Evolutionary conservation across 2,888 invertebrate species (phyloP), one percentile per base, ranked within the genome.

Genomic region (Apotomis betuletana): DNA sequence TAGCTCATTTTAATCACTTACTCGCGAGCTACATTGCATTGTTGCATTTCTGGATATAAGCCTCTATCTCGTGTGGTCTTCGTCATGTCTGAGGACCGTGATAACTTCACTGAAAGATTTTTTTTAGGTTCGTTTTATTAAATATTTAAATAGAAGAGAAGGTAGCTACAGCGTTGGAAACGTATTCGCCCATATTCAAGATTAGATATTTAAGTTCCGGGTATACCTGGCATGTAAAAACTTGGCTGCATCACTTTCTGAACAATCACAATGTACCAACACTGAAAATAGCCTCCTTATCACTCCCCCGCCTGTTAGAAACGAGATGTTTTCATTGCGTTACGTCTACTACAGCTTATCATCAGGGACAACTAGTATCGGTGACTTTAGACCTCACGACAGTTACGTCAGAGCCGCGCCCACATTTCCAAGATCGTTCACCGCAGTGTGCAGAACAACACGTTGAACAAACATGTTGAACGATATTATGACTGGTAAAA

Each of bases 241-340:
- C 67, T 71, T 71, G 67, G 62, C 62, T 8, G 46, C 9, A 52
- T 51, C 44, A 44, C 62, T 62, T 58, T 62, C n/a, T 5, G 15
- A 3, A 12, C 36, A 15, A 38, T 15, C 10, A 41, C 55, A 8
- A 10, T n/a, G 41, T 54, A 46, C 46, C 15, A 59, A 71, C 67
- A 67, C 55, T 61, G 15, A 52, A 62, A 62, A 67, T 67, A 67
- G 67, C 44, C 13, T 62, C 41, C 49, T 57, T 69, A 69, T 69
- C 62, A 12, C 36, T 6, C 12, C n/a, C 36, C n/a, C 49, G 13
- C 15, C 38, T 41, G 60, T 55, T 67, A 72, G 85, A 77, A 83
- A 87, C 71, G 82, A 81, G 36, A 79, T 90, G 85, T 90, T 90
- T 83, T 86, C 87, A 85, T 91, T 91, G 87, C 90, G 75, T 81